Conservation (phyloP, 2,797 vertebrate species). For the Uromys caudimaculatus region DNA sequence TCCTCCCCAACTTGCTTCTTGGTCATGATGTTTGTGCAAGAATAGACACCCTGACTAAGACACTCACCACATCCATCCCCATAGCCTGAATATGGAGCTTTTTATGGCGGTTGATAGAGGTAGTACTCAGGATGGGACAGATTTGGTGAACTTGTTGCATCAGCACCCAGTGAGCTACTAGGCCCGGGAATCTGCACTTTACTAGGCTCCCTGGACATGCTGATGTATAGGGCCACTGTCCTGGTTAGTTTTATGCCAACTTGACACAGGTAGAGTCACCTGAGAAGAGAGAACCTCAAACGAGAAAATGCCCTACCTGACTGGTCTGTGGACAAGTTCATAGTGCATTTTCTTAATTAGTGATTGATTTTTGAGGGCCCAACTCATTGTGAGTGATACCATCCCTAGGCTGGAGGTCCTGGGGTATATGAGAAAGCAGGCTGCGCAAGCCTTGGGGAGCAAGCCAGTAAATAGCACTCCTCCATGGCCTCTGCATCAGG, state of each 20-base stretch:
- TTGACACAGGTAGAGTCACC: not conserved
- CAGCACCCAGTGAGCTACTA: not conserved
- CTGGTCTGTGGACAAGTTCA: not conserved
- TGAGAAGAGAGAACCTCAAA: not conserved
- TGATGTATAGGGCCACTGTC: not conserved
- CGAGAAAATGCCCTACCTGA: not conserved
- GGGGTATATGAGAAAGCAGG: not conserved
- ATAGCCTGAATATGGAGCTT: not conserved
- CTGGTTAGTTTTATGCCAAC: not conserved
- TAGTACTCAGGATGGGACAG: not conserved
- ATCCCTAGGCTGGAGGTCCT: not conserved
- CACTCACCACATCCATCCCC: rapidly evolving
- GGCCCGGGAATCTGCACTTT: not conserved
- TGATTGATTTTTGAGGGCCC: not conserved
- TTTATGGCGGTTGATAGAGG: not conserved
- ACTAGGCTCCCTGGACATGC: not conserved
- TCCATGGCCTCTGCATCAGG: not conserved
- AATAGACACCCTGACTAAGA: not conserved
- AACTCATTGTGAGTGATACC: not conserved
- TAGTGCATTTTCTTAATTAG: not conserved
- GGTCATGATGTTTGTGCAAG: not conserved
- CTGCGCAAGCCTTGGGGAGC: not conserved
- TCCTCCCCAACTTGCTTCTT: not conserved
- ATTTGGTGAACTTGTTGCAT: no score
- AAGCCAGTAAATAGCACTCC: not conserved